Evolutionary conservation across 2,888 invertebrate species (phyloP), one percentile per base, ranked within the genome.

Genomic region (Priocnemis perturbator): DNA sequence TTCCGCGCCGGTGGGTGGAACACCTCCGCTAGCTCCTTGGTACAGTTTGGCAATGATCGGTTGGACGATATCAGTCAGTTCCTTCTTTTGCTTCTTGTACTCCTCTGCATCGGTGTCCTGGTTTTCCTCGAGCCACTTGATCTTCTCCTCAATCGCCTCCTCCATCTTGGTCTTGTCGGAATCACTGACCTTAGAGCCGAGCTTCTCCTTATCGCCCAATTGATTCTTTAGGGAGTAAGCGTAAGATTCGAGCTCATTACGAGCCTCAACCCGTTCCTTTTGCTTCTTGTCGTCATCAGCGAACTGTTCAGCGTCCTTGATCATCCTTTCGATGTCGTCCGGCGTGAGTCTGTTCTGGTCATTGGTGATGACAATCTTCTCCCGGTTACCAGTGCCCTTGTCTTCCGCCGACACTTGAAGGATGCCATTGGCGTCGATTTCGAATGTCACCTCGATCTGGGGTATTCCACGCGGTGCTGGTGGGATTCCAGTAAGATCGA

Each of bases 261-360:
- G 94, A 3, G 98, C 95, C 88, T 99, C 99, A 3, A 99, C 98
- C 61, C 95, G 93, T 90, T 98, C 97, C 91, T 97, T 97, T 77
- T 97, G 91, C 90, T 97, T 97, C 91, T 98, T 98, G 90, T 99
- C 99, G 80, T 99, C 99, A 86, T 99, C 99, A 19, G 98, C 98
- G 90, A 98, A 99, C 90, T 97, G 97, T 91, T 99, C 99, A 0
- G 99, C 98, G 88, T 99, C 99, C 90, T 96, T 96, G 90, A 99
- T 98, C 99, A 99, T 99, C 74, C 98, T 93, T 88, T 99, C 98
- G 81, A 99, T 99, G 85, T 99, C 99, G 81, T 99, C 99, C 3
- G 98, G 98, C 15, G 98, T 97, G 74, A 99, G 90, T 77, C 98
- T 92, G 90, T 98, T 98, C 90, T 98, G 98, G 87, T 99, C 99